phyloP scores from a whole-genome alignment of 2,797 vertebrate genomes.

The Chelon auratus region DNA sequence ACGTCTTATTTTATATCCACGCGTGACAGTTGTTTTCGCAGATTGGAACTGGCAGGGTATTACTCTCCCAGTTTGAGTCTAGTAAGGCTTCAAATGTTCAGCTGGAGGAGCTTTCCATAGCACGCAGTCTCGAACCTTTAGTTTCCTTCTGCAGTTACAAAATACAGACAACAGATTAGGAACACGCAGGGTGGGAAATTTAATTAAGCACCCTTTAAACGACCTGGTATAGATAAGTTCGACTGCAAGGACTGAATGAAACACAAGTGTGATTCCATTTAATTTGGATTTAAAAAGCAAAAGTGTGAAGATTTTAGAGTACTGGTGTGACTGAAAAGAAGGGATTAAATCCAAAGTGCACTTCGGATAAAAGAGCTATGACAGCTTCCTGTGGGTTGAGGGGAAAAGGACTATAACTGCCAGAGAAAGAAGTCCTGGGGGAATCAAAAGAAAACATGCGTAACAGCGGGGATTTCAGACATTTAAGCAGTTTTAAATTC shows the following conservation, averaged over 20 bases:
- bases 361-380: conserved; percentile 1
- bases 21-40: conserved; percentile 27
- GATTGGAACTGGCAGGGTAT: conserved; percentile 43
- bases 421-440: background rate
- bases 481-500: conserved; percentile 16
- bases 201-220: conserved; percentile 20
- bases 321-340: background rate
- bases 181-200: conserved; percentile 12
- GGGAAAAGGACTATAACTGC: background rate
- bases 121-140: conserved; percentile 13
- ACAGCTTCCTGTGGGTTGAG: background rate
- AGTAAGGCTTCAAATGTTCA: conserved; percentile 31
- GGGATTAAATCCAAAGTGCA: background rate
- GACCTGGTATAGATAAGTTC: conserved; percentile 7
- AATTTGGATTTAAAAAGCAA: background rate
- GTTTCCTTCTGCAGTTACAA: conserved; percentile 17
- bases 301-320: background rate
- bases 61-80: conserved; percentile 32
- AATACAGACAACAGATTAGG: conserved; percentile 5
- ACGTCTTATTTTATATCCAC: conserved; percentile 26
- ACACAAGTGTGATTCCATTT: background rate
- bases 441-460: conserved; percentile 12
- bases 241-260: conserved; percentile 4
- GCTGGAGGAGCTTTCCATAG: conserved; percentile 19
- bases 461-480: background rate